phyloP scores from a whole-genome alignment of 2,797 vertebrate genomes.

The Peromyscus melanophrys region DNA sequence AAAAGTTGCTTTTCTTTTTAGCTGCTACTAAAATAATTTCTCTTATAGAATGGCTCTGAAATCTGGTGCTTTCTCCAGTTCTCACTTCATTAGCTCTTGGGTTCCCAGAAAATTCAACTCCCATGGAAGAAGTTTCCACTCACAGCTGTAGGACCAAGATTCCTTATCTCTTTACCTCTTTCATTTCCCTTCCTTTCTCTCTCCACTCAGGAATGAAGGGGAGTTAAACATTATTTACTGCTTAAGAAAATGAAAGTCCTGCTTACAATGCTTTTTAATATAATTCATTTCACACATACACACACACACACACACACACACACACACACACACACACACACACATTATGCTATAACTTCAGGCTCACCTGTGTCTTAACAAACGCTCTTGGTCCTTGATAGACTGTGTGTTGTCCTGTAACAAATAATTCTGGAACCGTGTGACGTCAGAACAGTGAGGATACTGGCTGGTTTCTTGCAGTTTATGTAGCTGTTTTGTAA shows the following conservation, averaged over 20 bases:
- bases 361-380: conserved; percentile 83
- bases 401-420: conserved; percentile 70
- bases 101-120: background rate
- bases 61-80: background rate
- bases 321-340: background rate
- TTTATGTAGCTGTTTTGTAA: conserved; percentile 81
- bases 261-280: background rate
- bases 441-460: conserved; percentile 43
- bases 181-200: background rate
- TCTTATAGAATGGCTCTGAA: background rate
- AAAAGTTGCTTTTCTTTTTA: background rate
- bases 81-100: background rate
- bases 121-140: background rate
- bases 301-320: background rate
- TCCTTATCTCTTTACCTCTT: background rate
- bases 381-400: conserved; percentile 78
- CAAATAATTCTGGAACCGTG: conserved; percentile 81
- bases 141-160: background rate
- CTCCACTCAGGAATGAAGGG: no score
- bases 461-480: conserved; percentile 67
- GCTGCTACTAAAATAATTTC: background rate
- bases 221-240: background rate
- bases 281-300: background rate
- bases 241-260: background rate
- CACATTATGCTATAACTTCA: background rate